These are phyloP conservation scores for Drosophila pseudotalamancana DNA, from an alignment of 2,888 invertebrate species.

Conservation along the genomic window DNA sequence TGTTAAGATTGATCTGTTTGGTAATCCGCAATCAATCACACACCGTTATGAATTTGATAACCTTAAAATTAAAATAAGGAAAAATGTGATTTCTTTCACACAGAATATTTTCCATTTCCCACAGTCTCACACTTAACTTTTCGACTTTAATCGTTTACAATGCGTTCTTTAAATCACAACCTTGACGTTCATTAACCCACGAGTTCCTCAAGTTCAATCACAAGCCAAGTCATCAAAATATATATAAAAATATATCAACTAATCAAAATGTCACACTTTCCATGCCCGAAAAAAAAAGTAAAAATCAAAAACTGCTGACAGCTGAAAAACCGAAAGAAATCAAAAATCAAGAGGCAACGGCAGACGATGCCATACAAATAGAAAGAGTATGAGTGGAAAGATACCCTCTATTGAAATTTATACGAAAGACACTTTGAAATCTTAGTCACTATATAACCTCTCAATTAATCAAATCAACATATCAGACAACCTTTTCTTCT, in stretches of 20 bases:
- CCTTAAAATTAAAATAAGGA: too few species aligned
- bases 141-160: constrained; percentile 51
- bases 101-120: not conserved
- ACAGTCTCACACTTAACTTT: not conserved
- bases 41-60: too few species aligned
- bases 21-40: too few species aligned
- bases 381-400: constrained; percentile 3
- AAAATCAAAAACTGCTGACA: constrained; percentile 65
- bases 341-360: constrained; percentile 45
- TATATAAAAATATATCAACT: constrained; percentile 48
- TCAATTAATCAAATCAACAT: not conserved
- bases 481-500: not conserved
- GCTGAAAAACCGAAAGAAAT: constrained; percentile 60
- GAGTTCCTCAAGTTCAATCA: constrained; percentile 71
- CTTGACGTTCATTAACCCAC: constrained; percentile 70
- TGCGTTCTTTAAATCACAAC: constrained; percentile 44
- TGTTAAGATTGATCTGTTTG: too few species aligned
- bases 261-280: constrained; percentile 79
- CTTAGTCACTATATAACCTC: not conserved
- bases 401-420: constrained; percentile 14
- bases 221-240: constrained; percentile 43
- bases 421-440: not conserved
- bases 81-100: not conserved
- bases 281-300: constrained; percentile 50
- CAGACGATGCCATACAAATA: too few species aligned